Evolutionary conservation across 2,888 invertebrate genomes (phyloP).

Genomic region (Cremastinae sp.): DNA sequence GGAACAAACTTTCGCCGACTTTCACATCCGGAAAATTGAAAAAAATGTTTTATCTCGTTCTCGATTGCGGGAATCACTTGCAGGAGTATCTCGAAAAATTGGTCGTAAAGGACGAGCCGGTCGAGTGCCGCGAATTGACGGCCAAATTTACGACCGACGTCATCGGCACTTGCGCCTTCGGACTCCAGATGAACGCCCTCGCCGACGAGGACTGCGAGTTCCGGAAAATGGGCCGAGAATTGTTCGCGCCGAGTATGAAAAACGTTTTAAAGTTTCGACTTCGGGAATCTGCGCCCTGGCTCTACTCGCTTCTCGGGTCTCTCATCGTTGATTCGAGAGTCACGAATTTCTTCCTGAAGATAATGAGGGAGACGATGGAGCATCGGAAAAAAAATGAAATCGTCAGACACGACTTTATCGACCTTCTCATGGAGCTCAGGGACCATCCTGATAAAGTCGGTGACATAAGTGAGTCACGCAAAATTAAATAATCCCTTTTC

Average conservation of each 20-base stretch:
- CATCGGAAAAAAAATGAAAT: constrained; percentile 81
- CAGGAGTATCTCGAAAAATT: constrained; percentile 68
- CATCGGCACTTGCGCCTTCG: constrained; percentile 80
- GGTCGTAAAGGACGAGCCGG: constrained; percentile 56
- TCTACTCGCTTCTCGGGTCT: constrained; percentile 59
- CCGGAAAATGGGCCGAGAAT: constrained; percentile 74
- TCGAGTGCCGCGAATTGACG: constrained; percentile 74
- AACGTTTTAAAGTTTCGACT: constrained; percentile 62
- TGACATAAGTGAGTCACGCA: constrained; percentile 72
- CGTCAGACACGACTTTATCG: constrained; percentile 82
- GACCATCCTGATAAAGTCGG: constrained; percentile 72
- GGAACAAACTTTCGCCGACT: constrained; percentile 79
- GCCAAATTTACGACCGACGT: constrained; percentile 80
- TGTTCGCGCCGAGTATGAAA: constrained; percentile 66
- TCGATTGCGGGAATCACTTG: constrained; percentile 75
- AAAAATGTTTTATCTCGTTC: constrained; percentile 78
- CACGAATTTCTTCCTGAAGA: constrained; percentile 80
- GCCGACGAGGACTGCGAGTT: constrained; percentile 77
- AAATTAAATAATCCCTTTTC: constrained; percentile 61
- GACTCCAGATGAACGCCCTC: constrained; percentile 78
- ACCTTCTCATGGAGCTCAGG: constrained; percentile 82
- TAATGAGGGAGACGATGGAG: constrained; percentile 81
- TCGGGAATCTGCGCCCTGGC: constrained; percentile 58
- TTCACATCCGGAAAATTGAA: constrained; percentile 81
- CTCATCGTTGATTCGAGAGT: constrained; percentile 63